Conservation (phyloP, 2,888 invertebrate species). For the Icerya purchasi region DNA sequence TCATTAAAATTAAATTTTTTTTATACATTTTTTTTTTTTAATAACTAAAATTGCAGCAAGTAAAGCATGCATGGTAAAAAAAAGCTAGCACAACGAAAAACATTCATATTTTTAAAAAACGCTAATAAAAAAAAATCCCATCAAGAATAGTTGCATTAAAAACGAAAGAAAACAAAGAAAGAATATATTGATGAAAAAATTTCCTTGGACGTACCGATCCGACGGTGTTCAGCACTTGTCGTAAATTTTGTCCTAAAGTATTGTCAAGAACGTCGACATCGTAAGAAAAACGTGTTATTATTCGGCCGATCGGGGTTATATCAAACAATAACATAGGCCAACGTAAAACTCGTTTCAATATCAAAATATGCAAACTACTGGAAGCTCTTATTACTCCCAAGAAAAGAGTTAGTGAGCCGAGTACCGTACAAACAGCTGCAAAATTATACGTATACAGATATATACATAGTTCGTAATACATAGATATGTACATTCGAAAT, state of each 20-base stretch:
- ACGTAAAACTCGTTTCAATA: slow-evolving; percentile 29
- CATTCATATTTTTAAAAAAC: too few relatives aligned
- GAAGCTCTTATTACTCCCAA: slow-evolving; percentile 42
- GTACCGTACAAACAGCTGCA: slow-evolving; percentile 43
- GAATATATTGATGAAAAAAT: too few relatives aligned
- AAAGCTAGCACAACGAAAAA: too few relatives aligned
- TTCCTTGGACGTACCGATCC: slow-evolving; percentile 2
- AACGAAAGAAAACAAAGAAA: too few relatives aligned
- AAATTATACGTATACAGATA: slow-evolving; percentile 1
- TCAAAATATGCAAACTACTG: slow-evolving; percentile 11
- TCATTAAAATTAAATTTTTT: too few relatives aligned
- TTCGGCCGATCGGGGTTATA: slow-evolving; percentile 30
- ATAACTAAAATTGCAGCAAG: too few relatives aligned
- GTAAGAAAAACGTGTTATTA: slow-evolving; percentile 27
- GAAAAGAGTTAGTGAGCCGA: slow-evolving; percentile 42
- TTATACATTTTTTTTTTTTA: too few relatives aligned
- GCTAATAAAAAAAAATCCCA: too few relatives aligned
- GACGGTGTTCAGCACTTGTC: neutral
- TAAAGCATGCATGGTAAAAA: too few relatives aligned
- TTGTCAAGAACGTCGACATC: slow-evolving; percentile 49
- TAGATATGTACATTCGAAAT: neutral
- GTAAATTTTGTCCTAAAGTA: neutral
- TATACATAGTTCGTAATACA: neutral
- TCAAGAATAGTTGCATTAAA: too few relatives aligned
- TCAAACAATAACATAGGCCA: slow-evolving; percentile 31